Conservation (phyloP, 2,888 invertebrate species). For the Mythimna loreyi region DNA sequence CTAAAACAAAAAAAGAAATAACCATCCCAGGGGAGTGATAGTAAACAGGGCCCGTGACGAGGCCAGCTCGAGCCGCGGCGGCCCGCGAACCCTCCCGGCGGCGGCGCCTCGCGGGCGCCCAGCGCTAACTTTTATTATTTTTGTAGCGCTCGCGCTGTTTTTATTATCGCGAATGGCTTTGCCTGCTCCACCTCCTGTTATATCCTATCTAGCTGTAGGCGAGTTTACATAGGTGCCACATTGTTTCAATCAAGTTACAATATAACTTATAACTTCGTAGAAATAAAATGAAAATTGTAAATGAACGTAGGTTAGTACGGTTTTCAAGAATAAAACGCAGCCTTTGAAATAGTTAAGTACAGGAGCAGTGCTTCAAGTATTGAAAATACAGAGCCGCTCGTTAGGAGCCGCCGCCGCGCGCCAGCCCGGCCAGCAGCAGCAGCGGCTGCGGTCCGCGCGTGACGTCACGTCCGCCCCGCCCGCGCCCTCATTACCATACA, state of each 20-base stretch:
- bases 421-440: constrained; percentile 68
- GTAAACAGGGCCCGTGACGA: constrained; percentile 80
- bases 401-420: constrained; percentile 73
- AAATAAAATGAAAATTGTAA: constrained; percentile 13
- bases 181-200: constrained; percentile 71
- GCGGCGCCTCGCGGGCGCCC: constrained; percentile 81
- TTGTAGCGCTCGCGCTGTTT: constrained; percentile 82
- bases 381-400: constrained; percentile 88
- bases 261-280: constrained; percentile 27
- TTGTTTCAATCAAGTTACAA: constrained; percentile 36
- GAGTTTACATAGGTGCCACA: constrained; percentile 48
- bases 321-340: constrained; percentile 44
- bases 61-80: constrained; percentile 68
- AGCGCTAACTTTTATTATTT: constrained; percentile 87
- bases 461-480: constrained; percentile 86
- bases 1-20: constrained; percentile 77
- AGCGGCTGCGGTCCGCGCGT: constrained; percentile 87
- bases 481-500: constrained; percentile 89
- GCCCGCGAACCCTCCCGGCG: constrained; percentile 63
- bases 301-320: not conserved
- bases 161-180: constrained; percentile 81
- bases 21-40: constrained; percentile 77
- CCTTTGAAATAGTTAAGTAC: constrained; percentile 64
- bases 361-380: constrained; percentile 76
- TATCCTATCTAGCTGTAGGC: constrained; percentile 65